Evolutionary conservation across 2,113 vertebrate genomes (phyloP).

Genomic region (Piliocolobus tephrosceles): DNA sequence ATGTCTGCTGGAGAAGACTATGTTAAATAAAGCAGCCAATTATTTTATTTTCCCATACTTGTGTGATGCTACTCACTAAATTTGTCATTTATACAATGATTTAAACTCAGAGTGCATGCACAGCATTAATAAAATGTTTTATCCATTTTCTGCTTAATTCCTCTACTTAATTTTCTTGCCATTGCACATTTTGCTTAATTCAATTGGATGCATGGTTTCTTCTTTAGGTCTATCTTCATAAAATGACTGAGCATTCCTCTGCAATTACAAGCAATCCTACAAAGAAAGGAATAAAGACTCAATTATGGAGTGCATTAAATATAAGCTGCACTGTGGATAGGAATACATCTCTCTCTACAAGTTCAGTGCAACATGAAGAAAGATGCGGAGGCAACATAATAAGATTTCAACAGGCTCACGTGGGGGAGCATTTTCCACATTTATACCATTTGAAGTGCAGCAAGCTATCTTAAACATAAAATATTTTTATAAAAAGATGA

Average conservation of each 20-base stretch:
- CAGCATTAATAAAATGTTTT: conserved; percentile 58
- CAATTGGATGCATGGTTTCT: not conserved
- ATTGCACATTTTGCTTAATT: conserved; percentile 69
- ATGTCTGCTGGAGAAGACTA: conserved; percentile 2
- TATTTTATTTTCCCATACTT: not conserved
- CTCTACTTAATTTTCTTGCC: conserved; percentile 66
- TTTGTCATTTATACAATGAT: conserved; percentile 35
- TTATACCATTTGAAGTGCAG: not conserved
- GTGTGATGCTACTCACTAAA: not conserved
- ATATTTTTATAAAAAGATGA: not conserved
- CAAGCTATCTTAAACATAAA: not conserved
- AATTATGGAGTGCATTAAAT: conserved; percentile 62
- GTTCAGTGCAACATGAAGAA: conserved; percentile 8
- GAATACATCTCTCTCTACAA: not conserved
- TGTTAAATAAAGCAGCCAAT: not conserved
- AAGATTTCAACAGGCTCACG: conserved; percentile 57
- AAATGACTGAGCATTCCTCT: conserved; percentile 25
- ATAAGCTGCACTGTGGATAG: conserved; percentile 13
- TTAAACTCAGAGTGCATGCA: not conserved
- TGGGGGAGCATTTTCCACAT: not conserved
- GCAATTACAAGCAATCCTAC: conserved; percentile 71
- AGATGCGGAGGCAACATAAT: conserved; percentile 39
- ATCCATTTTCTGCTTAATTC: conserved; percentile 60
- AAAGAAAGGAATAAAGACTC: conserved; percentile 75
- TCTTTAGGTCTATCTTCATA: not conserved